Evolutionary conservation across 2,888 invertebrate species (phyloP), one percentile per base, ranked within the genome.

Genomic region (Tetragonisca angustula): DNA sequence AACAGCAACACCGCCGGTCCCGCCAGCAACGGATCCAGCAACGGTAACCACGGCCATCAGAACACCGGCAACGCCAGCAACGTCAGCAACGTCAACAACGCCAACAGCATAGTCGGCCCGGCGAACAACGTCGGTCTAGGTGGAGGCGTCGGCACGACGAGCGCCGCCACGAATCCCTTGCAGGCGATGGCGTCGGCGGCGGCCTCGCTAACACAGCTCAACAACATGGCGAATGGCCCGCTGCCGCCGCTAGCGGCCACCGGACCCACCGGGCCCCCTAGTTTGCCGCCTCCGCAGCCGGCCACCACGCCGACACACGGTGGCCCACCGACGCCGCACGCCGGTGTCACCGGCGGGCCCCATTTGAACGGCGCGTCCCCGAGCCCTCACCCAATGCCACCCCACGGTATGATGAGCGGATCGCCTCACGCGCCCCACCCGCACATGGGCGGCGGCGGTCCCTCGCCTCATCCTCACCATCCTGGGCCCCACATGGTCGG

Each of bases 201-300:
- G 76, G 94, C 94, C 75, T 94, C 94, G 89, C 92, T 94, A 50
- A 94, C 94, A 62, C 94, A 94, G 87, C 92, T 94, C 11, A 94
- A 94, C 91, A 94, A 94, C 87, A 94, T 94, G 94, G 94, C 94
- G 75, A 94, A 94, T 85, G 94, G 94, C 75, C 94, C 94, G 64
- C 85, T 94, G 90, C 94, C 94, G 79, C 94, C 94, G 27, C 90
- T 94, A 43, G 87, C 80, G 74, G 92, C 92, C 77, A 89, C 91
- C 59, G 93, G 93, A 52, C 93, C 94, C 6, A 89, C 90, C 52
- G 94, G 94, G 2, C 92, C 91, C 6, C 92, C 93, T 62, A 93
- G 88, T 73, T 85, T 94, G 56, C 94, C 94, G 83, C 93, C 94
- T 4, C 94, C 94, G 4, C 94, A 94, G 81, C 94, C 94, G 43